A percentile compares a stretch with the other conserved stretches of the same genome.
These are phyloP conservation scores for Drosophila bipectinata DNA, from an alignment of 1,140 invertebrate genomes.

Conservation along the genomic window DNA sequence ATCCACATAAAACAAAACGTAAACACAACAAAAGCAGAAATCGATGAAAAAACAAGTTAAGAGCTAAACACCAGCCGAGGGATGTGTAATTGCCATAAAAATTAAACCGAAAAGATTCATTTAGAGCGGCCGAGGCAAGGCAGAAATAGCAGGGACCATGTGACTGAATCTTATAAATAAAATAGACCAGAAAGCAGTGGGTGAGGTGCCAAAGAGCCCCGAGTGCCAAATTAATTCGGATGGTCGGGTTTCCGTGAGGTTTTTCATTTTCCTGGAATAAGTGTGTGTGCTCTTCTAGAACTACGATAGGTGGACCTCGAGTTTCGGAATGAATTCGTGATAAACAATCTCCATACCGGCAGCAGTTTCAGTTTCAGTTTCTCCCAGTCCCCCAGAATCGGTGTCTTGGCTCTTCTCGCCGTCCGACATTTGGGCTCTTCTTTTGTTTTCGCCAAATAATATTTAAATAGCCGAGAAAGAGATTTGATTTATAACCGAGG, in stretches of 20 bases:
- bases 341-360: background rate
- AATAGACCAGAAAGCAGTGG: slow-evolving; percentile 18
- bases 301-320: background rate
- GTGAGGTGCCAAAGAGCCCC: background rate
- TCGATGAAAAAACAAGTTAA: slow-evolving; percentile 17
- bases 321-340: background rate
- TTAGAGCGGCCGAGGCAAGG: background rate
- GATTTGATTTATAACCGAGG: slow-evolving; percentile 42
- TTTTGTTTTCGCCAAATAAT: slow-evolving; percentile 11
- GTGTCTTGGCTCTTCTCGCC: background rate
- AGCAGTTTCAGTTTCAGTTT: background rate
- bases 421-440: slow-evolving; percentile 1
- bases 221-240: background rate
- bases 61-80: slow-evolving; percentile 1
- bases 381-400: background rate
- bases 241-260: background rate
- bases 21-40: slow-evolving; percentile 5
- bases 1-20: slow-evolving; percentile 9
- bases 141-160: slow-evolving; percentile 22
- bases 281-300: background rate
- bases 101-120: slow-evolving; percentile 17
- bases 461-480: slow-evolving; percentile 37
- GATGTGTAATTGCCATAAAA: slow-evolving; percentile 40
- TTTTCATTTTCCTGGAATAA: background rate
- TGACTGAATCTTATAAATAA: slow-evolving; percentile 24